Percentiles rank a stretch among this genome's conserved stretches.
Evolutionary conservation across 2,888 invertebrate species (phyloP).

Genomic region (Lasiommata megera): DNA sequence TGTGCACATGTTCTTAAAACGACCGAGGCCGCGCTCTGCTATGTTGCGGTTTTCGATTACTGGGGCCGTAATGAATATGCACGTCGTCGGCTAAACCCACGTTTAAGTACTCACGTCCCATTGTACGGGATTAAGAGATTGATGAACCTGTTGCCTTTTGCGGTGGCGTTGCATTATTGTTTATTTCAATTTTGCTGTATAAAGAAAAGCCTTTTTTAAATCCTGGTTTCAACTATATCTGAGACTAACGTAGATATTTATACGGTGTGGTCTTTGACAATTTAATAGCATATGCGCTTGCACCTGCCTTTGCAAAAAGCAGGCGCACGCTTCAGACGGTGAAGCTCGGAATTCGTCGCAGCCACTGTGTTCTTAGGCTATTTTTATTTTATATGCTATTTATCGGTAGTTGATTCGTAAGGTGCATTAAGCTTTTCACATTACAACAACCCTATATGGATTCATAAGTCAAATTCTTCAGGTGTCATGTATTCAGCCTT

Average conservation of each 20-base stretch:
- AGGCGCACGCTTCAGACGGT: constrained; percentile 74
- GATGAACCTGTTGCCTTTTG: constrained; percentile 42
- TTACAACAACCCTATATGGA: constrained; percentile 29
- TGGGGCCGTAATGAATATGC: constrained; percentile 52
- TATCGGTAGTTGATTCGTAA: constrained; percentile 79
- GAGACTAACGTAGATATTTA: constrained; percentile 49
- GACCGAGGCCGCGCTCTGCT: constrained; percentile 53
- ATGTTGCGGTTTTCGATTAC: constrained; percentile 72
- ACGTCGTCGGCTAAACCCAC: constrained; percentile 45
- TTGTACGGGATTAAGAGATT: constrained; percentile 47
- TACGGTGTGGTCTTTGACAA: constrained; percentile 70
- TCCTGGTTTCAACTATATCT: constrained; percentile 65
- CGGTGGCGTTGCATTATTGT: constrained; percentile 40
- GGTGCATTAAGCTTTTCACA: constrained; percentile 60
- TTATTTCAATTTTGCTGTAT: constrained; percentile 29
- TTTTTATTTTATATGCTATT: constrained; percentile 75
- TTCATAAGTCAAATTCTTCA: constrained; percentile 31
- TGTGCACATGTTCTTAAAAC: constrained; percentile 60
- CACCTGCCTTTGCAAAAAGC: constrained; percentile 79
- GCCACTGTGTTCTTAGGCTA: constrained; percentile 62
- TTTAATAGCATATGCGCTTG: constrained; percentile 78
- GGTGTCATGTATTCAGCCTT: constrained; percentile 23
- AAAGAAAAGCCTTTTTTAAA: constrained; percentile 54
- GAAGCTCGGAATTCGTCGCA: constrained; percentile 77
- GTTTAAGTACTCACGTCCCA: constrained; percentile 47